A percentile compares a stretch with the other conserved stretches of the same genome.
Conservation (phyloP, 2,888 invertebrate genomes). For the Chaetogeoica ovagalla region DNA sequence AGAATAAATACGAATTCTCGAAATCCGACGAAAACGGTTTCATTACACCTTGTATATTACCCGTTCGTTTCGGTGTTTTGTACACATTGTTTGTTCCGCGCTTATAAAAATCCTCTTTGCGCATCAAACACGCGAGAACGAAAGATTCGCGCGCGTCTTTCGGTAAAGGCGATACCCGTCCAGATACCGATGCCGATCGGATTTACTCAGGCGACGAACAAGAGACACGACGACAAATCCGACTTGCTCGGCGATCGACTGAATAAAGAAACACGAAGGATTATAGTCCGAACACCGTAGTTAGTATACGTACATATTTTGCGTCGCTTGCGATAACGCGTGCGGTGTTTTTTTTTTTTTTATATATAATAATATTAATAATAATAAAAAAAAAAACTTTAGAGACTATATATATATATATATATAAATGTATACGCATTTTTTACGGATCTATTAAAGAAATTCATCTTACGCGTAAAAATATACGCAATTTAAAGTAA, state of each 20-base stretch:
- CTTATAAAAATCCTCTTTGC: constrained; percentile 18
- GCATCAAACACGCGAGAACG: background rate
- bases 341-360: background rate
- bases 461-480: too few species aligned
- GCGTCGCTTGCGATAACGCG: background rate
- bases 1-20: too few species aligned
- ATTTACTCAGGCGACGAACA: constrained; percentile 35
- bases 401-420: too few species aligned
- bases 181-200: constrained; percentile 27
- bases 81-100: background rate
- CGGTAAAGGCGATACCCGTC: constrained; percentile 10
- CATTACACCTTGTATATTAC: too few species aligned
- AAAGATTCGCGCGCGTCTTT: constrained; percentile 12
- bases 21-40: too few species aligned
- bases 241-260: constrained; percentile 7
- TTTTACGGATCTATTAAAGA: too few species aligned
- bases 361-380: background rate
- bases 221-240: constrained; percentile 31
- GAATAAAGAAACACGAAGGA: constrained; percentile 5
- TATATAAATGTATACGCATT: too few species aligned
- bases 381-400: background rate
- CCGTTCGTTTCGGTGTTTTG: background rate
- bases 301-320: background rate
- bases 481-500: too few species aligned
- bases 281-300: constrained; percentile 2